phyloP scores from a whole-genome alignment of 2,888 invertebrate species.

The Himalopsyche japonica region DNA sequence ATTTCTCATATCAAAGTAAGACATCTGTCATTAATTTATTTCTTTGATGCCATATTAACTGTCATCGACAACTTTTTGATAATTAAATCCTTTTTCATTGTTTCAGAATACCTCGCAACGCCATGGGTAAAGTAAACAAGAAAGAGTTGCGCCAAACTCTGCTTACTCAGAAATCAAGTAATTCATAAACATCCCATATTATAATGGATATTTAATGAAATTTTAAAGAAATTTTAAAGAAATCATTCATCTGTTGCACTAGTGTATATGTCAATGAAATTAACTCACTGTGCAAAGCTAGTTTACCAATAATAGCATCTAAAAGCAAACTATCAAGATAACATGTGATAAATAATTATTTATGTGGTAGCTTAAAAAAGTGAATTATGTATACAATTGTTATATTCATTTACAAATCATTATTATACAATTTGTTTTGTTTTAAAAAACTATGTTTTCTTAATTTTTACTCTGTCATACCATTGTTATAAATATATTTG shows the following conservation, averaged over 20 bases:
- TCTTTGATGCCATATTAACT: not conserved
- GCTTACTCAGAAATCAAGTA: constrained; percentile 6
- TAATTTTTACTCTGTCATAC: no score
- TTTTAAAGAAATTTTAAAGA: not conserved
- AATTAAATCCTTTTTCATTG: not conserved
- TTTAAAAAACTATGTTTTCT: no score
- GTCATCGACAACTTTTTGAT: not conserved
- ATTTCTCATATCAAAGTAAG: constrained; percentile 39
- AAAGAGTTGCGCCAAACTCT: constrained; percentile 47
- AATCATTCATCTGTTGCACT: not conserved
- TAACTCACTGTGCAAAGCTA: not conserved
- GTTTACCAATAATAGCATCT: no score
- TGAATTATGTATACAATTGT: no score
- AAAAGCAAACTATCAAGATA: no score
- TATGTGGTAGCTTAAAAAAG: not conserved
- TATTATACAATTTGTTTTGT: no score
- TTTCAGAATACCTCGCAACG: constrained; percentile 71
- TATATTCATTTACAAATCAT: no score
- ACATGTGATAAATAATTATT: not conserved
- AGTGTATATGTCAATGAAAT: not conserved
- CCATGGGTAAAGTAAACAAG: constrained; percentile 88
- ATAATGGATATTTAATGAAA: not conserved
- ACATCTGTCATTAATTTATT: not conserved
- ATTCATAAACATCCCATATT: not conserved
- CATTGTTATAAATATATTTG: no score